Percentiles rank a stretch among this genome's conserved stretches.
Evolutionary conservation across 2,113 vertebrate genomes (phyloP).

Genomic region (Brienomyrus brachyistius): DNA sequence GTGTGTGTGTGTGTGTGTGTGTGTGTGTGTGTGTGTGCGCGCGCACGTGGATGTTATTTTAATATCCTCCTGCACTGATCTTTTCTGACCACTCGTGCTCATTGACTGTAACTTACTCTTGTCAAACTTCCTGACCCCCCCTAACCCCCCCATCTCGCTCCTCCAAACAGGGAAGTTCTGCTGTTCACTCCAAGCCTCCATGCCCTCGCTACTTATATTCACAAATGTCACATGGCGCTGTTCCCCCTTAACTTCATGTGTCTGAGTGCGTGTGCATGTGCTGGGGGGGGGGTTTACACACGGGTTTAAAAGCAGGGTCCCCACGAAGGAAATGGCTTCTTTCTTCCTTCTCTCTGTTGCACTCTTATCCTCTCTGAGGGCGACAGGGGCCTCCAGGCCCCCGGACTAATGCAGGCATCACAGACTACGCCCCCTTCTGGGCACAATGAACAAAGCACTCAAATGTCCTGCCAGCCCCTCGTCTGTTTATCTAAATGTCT

Average conservation of each 20-base stretch:
- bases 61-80: slow-evolving; percentile 34
- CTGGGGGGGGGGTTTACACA: neutral
- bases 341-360: slow-evolving; percentile 40
- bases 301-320: slow-evolving; percentile 66
- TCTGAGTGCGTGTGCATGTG: slow-evolving; percentile 16
- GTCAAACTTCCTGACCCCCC: slow-evolving; percentile 31
- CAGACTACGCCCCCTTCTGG: slow-evolving; percentile 36
- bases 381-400: slow-evolving; percentile 44
- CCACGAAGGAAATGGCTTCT: slow-evolving; percentile 45
- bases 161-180: neutral
- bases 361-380: slow-evolving; percentile 52
- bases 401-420: slow-evolving; percentile 37
- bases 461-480: slow-evolving; percentile 38
- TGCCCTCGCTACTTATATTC: slow-evolving; percentile 61
- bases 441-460: slow-evolving; percentile 51
- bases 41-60: slow-evolving; percentile 41
- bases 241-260: slow-evolving; percentile 53
- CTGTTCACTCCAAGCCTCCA: slow-evolving; percentile 49
- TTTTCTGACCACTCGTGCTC: slow-evolving; percentile 33
- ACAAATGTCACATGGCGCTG: slow-evolving; percentile 75
- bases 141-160: no score
- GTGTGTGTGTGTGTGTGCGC: slow-evolving; percentile 17
- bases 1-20: slow-evolving; percentile 35
- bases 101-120: slow-evolving; percentile 55
- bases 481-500: slow-evolving; percentile 39